A percentile compares a stretch with the other conserved stretches of the same genome.
Evolutionary conservation across 1,140 invertebrate species (phyloP).

Genomic region (Bombus confusus): DNA sequence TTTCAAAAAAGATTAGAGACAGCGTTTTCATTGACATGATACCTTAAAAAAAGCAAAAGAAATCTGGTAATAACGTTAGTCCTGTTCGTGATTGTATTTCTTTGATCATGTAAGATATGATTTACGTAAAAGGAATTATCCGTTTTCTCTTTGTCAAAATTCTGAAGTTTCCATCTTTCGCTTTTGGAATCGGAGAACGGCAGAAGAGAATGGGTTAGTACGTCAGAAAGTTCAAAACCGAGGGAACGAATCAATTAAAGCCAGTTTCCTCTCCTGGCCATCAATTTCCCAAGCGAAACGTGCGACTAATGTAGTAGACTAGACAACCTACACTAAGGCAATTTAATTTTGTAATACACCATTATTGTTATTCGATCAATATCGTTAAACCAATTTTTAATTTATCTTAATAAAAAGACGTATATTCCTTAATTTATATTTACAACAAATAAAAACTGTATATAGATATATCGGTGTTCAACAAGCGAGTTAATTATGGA

Average conservation of each 20-base stretch:
- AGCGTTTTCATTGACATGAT: neutral
- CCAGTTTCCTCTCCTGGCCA: conserved; percentile 39
- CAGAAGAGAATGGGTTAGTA: neutral
- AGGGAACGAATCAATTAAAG: conserved; percentile 40
- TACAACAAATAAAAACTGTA: neutral
- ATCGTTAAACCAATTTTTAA: neutral
- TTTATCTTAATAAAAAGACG: neutral
- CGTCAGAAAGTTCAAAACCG: conserved; percentile 11
- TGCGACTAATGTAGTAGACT: neutral
- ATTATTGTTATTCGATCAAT: neutral
- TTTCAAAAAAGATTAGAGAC: neutral
- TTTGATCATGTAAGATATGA: neutral
- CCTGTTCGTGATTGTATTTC: neutral
- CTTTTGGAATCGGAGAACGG: too few species aligned
- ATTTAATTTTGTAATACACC: conserved; percentile 8
- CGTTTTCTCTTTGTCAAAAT: neutral
- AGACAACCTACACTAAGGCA: neutral
- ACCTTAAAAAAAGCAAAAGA: neutral
- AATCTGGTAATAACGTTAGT: neutral
- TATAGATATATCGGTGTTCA: neutral
- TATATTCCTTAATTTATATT: neutral
- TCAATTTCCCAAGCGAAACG: conserved; percentile 51
- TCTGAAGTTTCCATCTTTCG: neutral
- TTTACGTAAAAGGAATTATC: neutral
- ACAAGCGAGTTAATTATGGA: neutral